Evolutionary conservation across 30 jellyfish, hydroid and myxozoan species (phyloP).

Genomic region (Aurelia coerulea): DNA sequence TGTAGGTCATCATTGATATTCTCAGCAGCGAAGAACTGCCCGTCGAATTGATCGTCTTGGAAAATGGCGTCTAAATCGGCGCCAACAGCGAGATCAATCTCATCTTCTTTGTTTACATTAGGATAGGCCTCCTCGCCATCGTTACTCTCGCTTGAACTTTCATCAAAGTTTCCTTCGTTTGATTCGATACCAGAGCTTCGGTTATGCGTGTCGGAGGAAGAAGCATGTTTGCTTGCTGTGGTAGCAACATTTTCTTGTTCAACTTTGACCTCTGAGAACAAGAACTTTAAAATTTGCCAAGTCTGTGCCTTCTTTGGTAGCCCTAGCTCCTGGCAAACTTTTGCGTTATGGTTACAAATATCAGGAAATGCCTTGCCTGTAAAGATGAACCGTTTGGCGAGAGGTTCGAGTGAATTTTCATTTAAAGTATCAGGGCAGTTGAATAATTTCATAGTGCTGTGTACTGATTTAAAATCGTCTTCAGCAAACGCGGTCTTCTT

Average conservation of each 20-base stretch:
- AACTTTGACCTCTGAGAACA: constrained; percentile 44
- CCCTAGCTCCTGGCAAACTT: constrained; percentile 73
- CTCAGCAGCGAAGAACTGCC: constrained; percentile 73
- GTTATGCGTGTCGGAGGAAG: constrained; percentile 30
- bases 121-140: constrained; percentile 62
- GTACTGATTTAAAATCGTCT: constrained; percentile 81
- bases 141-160: constrained; percentile 25
- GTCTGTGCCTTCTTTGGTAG: constrained; percentile 81
- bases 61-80: constrained; percentile 90
- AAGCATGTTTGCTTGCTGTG: constrained; percentile 34
- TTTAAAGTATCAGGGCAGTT: constrained; percentile 28
- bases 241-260: constrained; percentile 1
- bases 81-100: constrained; percentile 68
- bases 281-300: constrained; percentile 72
- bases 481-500: constrained; percentile 57
- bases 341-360: constrained; percentile 48
- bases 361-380: constrained; percentile 60
- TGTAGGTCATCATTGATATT: constrained; percentile 63
- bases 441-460: constrained; percentile 75
- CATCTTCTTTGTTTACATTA: constrained; percentile 44
- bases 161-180: constrained; percentile 29
- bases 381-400: constrained; percentile 29
- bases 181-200: constrained; percentile 52
- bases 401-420: constrained; percentile 34
- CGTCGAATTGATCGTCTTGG: constrained; percentile 90